phyloP scores from a whole-genome alignment of 1,140 invertebrate species.

The Polyergus mexicanus region DNA sequence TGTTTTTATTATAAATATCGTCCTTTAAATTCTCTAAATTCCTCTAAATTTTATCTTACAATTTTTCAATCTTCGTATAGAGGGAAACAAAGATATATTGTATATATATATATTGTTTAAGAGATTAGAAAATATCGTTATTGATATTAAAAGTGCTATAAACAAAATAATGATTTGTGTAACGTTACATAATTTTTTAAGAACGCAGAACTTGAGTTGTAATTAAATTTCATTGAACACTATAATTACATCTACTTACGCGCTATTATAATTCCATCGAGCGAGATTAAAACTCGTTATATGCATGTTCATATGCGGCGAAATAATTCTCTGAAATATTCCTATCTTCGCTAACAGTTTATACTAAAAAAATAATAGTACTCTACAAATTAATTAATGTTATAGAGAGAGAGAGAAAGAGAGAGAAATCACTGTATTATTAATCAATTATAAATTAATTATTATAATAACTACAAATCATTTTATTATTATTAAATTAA shows the following conservation, averaged over 20 bases:
- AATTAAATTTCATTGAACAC: slow-evolving; percentile 36
- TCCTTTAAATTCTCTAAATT: no score
- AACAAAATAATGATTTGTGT: neutral
- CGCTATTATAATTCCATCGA: slow-evolving; percentile 33
- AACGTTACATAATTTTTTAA: slow-evolving; percentile 3
- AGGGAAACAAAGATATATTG: no score
- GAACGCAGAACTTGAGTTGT: neutral
- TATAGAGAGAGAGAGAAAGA: neutral
- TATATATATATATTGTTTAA: no score
- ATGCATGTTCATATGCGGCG: slow-evolving; percentile 1
- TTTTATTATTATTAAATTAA: neutral
- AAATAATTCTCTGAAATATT: slow-evolving; percentile 27
- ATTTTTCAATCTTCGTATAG: no score
- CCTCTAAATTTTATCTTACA: no score
- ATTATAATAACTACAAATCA: slow-evolving; percentile 3
- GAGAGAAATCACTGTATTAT: slow-evolving; percentile 7
- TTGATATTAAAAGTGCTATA: neutral
- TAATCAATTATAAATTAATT: slow-evolving; percentile 12
- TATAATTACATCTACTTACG: slow-evolving; percentile 37
- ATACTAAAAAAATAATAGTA: neutral
- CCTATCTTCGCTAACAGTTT: neutral
- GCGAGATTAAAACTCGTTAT: slow-evolving; percentile 35
- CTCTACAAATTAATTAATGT: neutral
- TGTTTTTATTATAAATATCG: no score
- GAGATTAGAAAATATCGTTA: neutral